phyloP scores from a whole-genome alignment of 2,797 vertebrate species.

The Balearica regulorum region DNA sequence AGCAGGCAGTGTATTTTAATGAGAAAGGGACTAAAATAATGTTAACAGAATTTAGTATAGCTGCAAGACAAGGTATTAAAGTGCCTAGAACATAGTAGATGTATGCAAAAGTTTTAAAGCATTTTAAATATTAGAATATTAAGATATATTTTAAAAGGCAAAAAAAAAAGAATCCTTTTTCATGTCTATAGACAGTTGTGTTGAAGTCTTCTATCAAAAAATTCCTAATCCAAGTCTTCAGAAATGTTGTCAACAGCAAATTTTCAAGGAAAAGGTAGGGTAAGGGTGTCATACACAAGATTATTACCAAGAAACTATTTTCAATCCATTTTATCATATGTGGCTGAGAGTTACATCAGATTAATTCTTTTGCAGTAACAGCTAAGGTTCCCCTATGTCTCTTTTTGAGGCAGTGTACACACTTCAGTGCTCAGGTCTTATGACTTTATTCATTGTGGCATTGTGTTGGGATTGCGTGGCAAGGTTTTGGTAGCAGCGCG shows the following conservation, averaged over 20 bases:
- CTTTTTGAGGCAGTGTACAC: background rate
- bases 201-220: background rate
- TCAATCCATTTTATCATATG: background rate
- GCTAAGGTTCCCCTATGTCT: background rate
- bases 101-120: background rate
- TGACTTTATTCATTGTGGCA: background rate
- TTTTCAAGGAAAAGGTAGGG: background rate
- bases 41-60: constrained; percentile 43
- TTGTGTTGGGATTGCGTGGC: too few relatives aligned
- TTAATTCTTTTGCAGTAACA: background rate
- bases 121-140: background rate
- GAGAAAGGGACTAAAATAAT: constrained; percentile 53
- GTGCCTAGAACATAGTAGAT: background rate
- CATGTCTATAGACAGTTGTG: background rate
- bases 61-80: constrained; percentile 21
- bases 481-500: too few relatives aligned
- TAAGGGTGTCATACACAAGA: background rate
- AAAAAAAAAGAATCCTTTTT: background rate
- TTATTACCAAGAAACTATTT: background rate
- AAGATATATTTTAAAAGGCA: background rate
- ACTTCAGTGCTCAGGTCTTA: background rate
- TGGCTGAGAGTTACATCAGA: background rate
- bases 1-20: constrained; percentile 56
- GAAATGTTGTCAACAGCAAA: background rate
- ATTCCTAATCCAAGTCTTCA: background rate